These are phyloP conservation scores for Dasyornis broadbenti DNA, from an alignment of 2,113 vertebrate genomes.

Conservation along the genomic window DNA sequence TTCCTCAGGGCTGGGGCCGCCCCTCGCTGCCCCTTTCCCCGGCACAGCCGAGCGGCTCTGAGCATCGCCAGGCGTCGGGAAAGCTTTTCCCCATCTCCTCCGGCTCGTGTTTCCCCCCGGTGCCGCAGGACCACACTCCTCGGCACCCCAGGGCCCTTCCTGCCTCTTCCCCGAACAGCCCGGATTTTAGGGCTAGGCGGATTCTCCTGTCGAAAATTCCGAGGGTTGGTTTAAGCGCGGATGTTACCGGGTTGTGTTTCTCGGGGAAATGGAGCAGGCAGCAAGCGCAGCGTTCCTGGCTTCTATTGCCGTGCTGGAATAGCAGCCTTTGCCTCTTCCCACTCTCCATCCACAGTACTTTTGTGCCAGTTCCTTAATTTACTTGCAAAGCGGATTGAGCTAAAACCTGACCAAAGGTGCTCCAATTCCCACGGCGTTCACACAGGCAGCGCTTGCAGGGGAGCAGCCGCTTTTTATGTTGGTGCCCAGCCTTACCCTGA, in stretches of 20 bases:
- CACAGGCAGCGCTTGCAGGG: neutral
- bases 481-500: neutral
- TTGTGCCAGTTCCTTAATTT: constrained; percentile 49
- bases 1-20: neutral
- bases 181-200: neutral
- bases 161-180: neutral
- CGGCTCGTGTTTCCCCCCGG: neutral
- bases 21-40: neutral
- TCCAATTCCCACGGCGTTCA: neutral
- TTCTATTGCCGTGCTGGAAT: neutral
- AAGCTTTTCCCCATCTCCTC: neutral
- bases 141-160: neutral
- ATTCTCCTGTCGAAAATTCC: neutral
- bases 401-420: constrained; percentile 47
- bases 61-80: neutral
- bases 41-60: neutral
- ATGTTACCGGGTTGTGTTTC: neutral
- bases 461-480: neutral
- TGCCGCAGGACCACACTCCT: neutral
- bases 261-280: constrained; percentile 45
- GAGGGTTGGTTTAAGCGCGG: neutral
- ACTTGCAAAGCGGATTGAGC: constrained; percentile 24
- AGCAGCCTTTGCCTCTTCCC: constrained; percentile 28
- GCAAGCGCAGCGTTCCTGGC: neutral
- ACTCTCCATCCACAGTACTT: constrained; percentile 24